phyloP scores from a whole-genome alignment of 2,797 vertebrate genomes.

The Myripristis jacobus region DNA sequence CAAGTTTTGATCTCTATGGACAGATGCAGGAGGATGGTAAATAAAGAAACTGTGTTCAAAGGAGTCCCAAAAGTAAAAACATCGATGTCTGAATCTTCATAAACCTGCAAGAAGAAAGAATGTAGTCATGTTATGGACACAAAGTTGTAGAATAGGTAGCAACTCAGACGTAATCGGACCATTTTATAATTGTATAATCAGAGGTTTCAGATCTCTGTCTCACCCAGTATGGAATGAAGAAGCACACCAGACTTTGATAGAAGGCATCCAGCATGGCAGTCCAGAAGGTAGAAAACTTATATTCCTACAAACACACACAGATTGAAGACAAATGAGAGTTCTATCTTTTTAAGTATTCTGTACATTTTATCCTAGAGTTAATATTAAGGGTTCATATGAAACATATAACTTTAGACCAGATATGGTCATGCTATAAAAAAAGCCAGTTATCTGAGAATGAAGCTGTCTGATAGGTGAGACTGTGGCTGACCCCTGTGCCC shows the following conservation, averaged over 20 bases:
- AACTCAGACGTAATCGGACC: not conserved
- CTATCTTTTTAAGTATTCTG: too few relatives aligned
- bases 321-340: not conserved
- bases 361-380: too few relatives aligned
- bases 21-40: constrained; percentile 93
- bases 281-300: constrained; percentile 88
- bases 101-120: constrained; percentile 80
- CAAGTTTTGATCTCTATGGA: constrained; percentile 95
- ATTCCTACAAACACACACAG: constrained; percentile 82
- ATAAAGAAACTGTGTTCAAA: constrained; percentile 90
- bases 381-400: too few relatives aligned
- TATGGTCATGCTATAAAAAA: not conserved
- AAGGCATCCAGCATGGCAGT: constrained; percentile 91
- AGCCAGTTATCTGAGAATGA: not conserved
- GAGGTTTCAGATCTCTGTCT: constrained; percentile 64
- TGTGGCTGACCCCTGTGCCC: constrained; percentile 85
- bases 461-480: not conserved
- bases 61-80: constrained; percentile 92
- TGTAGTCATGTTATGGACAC: constrained; percentile 11
- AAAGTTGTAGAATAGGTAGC: constrained; percentile 8
- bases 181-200: constrained; percentile 5
- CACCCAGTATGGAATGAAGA: constrained; percentile 95
- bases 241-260: constrained; percentile 95
- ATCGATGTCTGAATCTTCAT: constrained; percentile 87
- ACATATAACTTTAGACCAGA: not conserved